Percentiles rank a stretch among this genome's conserved stretches.
Evolutionary conservation across 2,113 vertebrate species (phyloP).

Genomic region (Indri indri): DNA sequence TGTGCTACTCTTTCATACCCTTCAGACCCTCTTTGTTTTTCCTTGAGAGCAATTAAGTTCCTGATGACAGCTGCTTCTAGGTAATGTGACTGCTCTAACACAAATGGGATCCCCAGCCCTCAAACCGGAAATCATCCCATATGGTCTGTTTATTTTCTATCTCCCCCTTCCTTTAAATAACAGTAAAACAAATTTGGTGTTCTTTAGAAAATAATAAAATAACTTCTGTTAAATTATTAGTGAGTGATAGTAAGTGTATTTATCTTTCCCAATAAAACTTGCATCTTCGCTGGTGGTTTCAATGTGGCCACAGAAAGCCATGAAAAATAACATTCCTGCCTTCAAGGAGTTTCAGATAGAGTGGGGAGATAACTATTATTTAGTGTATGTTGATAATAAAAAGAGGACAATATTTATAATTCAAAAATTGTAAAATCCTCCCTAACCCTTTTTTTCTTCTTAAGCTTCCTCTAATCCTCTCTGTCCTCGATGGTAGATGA

Average conservation of each 20-base stretch:
- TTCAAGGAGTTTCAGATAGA: neutral
- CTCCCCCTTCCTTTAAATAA: neutral
- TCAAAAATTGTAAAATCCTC: neutral
- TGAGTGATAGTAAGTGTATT: neutral
- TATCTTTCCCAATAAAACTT: neutral
- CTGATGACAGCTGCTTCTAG: too few relatives aligned
- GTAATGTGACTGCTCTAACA: neutral
- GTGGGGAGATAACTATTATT: neutral
- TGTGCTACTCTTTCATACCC: neutral
- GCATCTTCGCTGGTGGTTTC: neutral
- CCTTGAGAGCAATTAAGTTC: neutral
- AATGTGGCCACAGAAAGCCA: neutral
- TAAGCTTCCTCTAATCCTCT: neutral
- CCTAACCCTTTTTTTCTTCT: neutral
- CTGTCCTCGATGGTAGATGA: neutral
- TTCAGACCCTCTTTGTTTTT: neutral
- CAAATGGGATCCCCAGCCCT: neutral
- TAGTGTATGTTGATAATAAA: neutral
- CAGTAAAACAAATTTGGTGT: neutral
- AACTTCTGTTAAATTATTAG: neutral
- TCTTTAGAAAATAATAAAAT: neutral
- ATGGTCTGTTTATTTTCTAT: neutral
- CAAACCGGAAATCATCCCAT: neutral
- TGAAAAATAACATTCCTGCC: neutral
- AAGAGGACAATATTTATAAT: neutral